Conservation (phyloP, 2,113 vertebrate species). For the Gila orcuttii region DNA sequence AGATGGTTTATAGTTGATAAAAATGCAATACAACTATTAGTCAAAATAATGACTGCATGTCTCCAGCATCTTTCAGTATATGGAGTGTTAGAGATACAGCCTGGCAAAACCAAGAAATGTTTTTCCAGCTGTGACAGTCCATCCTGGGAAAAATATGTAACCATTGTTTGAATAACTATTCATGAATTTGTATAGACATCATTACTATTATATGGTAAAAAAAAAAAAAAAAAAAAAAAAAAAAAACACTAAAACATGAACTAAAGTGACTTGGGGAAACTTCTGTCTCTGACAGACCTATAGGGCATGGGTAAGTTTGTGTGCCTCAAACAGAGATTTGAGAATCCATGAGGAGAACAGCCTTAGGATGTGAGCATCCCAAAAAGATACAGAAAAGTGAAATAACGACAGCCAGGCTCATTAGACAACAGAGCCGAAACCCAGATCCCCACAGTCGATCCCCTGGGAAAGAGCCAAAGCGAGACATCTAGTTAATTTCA, state of each 20-base stretch:
- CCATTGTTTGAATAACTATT: constrained; percentile 49
- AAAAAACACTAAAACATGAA: not conserved
- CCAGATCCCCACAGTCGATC: constrained; percentile 20
- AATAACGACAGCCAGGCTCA: constrained; percentile 51
- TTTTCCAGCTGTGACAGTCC: constrained; percentile 77
- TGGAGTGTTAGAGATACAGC: constrained; percentile 35
- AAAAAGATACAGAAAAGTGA: constrained; percentile 51
- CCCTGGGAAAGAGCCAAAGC: constrained; percentile 19
- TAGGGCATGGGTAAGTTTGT: not conserved
- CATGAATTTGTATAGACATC: constrained; percentile 52
- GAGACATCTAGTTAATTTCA: constrained; percentile 40
- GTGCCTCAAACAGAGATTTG: not conserved
- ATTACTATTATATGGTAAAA: not conserved
- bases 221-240: too few relatives aligned
- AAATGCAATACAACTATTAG: not conserved
- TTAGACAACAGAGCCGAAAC: constrained; percentile 4
- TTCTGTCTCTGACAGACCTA: not conserved
- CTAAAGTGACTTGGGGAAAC: not conserved
- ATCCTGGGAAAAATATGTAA: constrained; percentile 74
- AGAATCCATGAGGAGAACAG: constrained; percentile 43
- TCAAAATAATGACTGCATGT: not conserved
- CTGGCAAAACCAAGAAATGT: constrained; percentile 71
- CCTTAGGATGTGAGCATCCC: constrained; percentile 32
- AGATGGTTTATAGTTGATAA: not conserved
- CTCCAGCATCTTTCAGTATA: not conserved